Evolutionary conservation across 64 coral and sea anemone genomes (phyloP).

Genomic region (Pocillopora verrucosa): DNA sequence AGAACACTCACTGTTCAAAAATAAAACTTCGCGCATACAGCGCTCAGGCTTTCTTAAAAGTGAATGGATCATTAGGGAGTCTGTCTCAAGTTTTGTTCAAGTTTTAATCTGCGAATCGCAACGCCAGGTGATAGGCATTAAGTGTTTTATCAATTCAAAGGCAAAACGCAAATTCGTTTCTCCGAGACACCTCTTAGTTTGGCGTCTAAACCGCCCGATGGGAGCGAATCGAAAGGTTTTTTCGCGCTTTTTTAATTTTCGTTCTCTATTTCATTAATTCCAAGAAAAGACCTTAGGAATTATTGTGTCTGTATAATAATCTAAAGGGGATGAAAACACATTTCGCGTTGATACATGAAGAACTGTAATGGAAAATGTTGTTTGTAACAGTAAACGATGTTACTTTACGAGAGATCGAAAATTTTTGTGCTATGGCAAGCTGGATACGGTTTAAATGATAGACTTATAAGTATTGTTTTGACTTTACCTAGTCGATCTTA

Average conservation of each 20-base stretch:
- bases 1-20: conserved; percentile 5
- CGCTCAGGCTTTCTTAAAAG: background rate
- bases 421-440: background rate
- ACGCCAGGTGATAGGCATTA: conserved; percentile 7
- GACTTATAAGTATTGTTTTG: background rate
- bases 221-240: background rate
- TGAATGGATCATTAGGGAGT: background rate
- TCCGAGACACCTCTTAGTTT: background rate
- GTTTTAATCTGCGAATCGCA: conserved; percentile 2
- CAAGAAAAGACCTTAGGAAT: background rate
- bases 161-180: conserved; percentile 6
- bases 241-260: background rate
- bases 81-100: background rate
- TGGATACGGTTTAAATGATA: background rate
- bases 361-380: background rate
- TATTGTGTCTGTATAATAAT: background rate
- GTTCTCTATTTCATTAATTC: background rate
- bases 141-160: conserved; percentile 21
- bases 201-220: conserved; percentile 26
- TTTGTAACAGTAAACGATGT: background rate
- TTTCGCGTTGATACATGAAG: background rate
- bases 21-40: background rate
- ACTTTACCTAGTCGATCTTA: background rate
- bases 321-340: background rate
- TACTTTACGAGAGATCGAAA: background rate